Percentiles rank a stretch among this genome's conserved stretches.
These are phyloP conservation scores for Scartelaos histophorus DNA, from an alignment of 2,113 vertebrate species.

Conservation along the genomic window DNA sequence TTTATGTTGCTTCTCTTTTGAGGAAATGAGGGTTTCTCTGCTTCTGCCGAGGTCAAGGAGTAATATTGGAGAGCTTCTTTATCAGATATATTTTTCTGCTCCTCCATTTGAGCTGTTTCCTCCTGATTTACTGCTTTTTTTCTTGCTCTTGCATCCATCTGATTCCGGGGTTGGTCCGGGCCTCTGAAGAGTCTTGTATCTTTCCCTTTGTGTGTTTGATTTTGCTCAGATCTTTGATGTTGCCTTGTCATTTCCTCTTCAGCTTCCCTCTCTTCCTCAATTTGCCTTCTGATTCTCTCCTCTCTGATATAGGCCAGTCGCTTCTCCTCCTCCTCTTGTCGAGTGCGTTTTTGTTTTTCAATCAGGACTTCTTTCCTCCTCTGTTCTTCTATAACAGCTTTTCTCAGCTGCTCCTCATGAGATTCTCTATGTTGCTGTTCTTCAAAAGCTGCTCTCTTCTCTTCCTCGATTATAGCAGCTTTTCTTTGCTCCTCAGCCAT, in stretches of 20 bases:
- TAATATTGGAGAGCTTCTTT: constrained; percentile 74
- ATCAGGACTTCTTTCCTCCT: constrained; percentile 7
- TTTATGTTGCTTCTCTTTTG: constrained; percentile 34
- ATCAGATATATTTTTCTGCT: constrained; percentile 32
- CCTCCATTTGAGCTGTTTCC: constrained; percentile 25
- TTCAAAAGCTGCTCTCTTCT: not conserved
- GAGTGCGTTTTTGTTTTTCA: constrained; percentile 35
- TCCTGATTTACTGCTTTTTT: not conserved
- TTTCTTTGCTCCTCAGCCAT: not conserved
- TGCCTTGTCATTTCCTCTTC: not conserved
- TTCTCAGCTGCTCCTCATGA: constrained; percentile 14
- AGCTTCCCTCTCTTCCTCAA: constrained; percentile 7
- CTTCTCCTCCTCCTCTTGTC: constrained; percentile 36
- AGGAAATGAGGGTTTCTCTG: constrained; percentile 39
- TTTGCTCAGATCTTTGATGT: not conserved
- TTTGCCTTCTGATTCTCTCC: constrained; percentile 23
- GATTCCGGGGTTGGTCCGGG: not conserved
- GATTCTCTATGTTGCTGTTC: not conserved
- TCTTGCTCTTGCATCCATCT: constrained; percentile 31
- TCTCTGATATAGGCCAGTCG: constrained; percentile 9
- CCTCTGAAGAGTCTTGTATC: constrained; percentile 20
- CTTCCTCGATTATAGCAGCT: not conserved
- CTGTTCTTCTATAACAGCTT: constrained; percentile 2
- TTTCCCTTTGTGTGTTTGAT: constrained; percentile 17
- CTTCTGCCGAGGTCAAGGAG: constrained; percentile 64